These are phyloP conservation scores for Agrotis clavis DNA, from an alignment of 2,888 invertebrate genomes.

Conservation along the genomic window DNA sequence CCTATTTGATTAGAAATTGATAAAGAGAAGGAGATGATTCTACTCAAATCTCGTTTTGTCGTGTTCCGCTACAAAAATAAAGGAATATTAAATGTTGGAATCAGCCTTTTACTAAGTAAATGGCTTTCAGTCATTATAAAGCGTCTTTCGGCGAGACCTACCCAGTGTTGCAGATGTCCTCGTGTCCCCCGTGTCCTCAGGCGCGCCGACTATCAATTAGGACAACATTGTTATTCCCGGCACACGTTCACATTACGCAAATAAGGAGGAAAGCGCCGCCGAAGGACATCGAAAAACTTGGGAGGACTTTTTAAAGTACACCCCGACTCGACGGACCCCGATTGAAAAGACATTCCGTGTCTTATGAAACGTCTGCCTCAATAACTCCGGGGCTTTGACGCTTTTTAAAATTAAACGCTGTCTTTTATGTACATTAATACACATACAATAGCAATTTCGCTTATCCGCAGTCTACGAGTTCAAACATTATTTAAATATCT, in stretches of 20 bases:
- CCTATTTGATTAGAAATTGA: slow-evolving; percentile 45
- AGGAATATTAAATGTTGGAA: neutral
- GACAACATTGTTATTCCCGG: slow-evolving; percentile 61
- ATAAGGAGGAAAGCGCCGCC: slow-evolving; percentile 60
- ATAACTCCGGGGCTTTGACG: slow-evolving; percentile 40
- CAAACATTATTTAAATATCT: slow-evolving; percentile 46
- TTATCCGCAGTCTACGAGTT: slow-evolving; percentile 32
- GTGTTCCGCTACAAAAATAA: neutral
- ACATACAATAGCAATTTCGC: slow-evolving; percentile 20
- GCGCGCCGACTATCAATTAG: slow-evolving; percentile 60
- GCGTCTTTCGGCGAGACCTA: slow-evolving; percentile 2
- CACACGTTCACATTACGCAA: slow-evolving; percentile 66
- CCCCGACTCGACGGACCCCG: slow-evolving; percentile 42
- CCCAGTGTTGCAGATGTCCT: slow-evolving; percentile 30
- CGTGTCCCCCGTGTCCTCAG: slow-evolving; percentile 14
- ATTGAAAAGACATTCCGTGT: slow-evolving; percentile 60
- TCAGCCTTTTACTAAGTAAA: neutral
- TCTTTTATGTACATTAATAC: slow-evolving; percentile 39
- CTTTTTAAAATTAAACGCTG: slow-evolving; percentile 48
- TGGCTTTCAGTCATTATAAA: neutral
- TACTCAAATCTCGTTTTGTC: slow-evolving; percentile 1
- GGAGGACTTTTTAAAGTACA: slow-evolving; percentile 54
- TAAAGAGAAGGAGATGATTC: slow-evolving; percentile 22
- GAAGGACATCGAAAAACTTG: slow-evolving; percentile 62
- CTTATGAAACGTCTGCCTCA: slow-evolving; percentile 50